A percentile compares a stretch with the other conserved stretches of the same genome.
Conservation (phyloP, 2,888 invertebrate species). For the Oeneis ivallda region DNA sequence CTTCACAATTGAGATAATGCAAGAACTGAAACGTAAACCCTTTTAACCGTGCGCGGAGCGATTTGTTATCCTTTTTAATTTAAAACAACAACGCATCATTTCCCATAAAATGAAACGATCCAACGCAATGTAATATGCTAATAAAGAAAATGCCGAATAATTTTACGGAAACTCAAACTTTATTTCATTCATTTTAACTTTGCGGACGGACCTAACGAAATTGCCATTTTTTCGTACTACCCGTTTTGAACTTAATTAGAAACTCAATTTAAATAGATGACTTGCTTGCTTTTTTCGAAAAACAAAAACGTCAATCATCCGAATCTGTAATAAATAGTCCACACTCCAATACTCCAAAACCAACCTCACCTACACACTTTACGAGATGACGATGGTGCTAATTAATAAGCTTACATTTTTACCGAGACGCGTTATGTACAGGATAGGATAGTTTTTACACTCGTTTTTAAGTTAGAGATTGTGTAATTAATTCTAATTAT, state of each 20-base stretch:
- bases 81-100: conserved; percentile 28
- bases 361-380: neutral
- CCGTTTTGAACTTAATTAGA: conserved; percentile 17
- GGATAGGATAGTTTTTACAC: too few relatives aligned
- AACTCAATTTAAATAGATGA: conserved; percentile 13
- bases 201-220: conserved; percentile 4
- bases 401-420: too few relatives aligned
- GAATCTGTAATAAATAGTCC: neutral
- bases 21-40: conserved; percentile 16
- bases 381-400: too few relatives aligned
- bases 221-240: conserved; percentile 13
- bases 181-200: conserved; percentile 21
- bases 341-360: neutral
- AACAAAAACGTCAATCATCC: neutral
- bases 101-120: conserved; percentile 21
- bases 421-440: too few relatives aligned
- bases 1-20: conserved; percentile 4
- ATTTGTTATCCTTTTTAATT: conserved; percentile 40
- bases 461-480: too few relatives aligned
- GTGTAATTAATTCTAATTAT: too few relatives aligned
- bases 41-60: conserved; percentile 18
- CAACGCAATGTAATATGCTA: conserved; percentile 25
- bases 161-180: conserved; percentile 24
- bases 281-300: conserved; percentile 2
- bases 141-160: conserved; percentile 28